Evolutionary conservation across 2,888 invertebrate genomes (phyloP), one percentile per base, ranked within the genome.

Genomic region (Xestia ashworthii): DNA sequence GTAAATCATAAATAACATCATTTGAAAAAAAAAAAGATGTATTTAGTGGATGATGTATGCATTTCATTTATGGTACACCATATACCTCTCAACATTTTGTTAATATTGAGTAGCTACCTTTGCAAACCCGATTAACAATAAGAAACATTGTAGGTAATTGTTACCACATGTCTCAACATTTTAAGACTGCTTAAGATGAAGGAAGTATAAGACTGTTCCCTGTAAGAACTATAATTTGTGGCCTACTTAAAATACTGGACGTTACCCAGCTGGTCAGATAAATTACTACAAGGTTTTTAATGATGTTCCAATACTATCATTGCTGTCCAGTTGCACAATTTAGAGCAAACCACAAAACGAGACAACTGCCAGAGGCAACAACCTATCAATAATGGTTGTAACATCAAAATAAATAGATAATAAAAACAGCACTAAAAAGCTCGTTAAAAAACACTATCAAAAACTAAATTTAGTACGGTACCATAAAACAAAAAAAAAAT

Each of bases 381-480:
- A 81, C 50, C 65, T 65, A 58, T 64, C n/a, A 12, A 65, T 82
- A 65, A 75, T 53, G 46, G 46, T 25, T 74, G 25, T 67, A 19
- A 41, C 55, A 38, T 48, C 5, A 70, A 53, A 69, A 60, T 77
- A 60, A 58, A 58, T 60, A 80, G 65, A 60, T n/a, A 50, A 53
- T 11, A 44, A 44, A 11, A 46, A 46, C 46, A 46, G 46, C 46
- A 46, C 46, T 46, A 46, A 46, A 46, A 46, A 12, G 11, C 38
- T 74, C 48, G 14, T 48, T 16, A 48, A 16, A 48, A 9, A 44
- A 44, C 44, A 44, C 44, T 44, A 80, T 80, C 78, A 80, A 68
- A 78, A 78, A 69, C 1, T 8, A 77, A 78, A 69, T 62, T 60
- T 64, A 46, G 22, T 50, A 68, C 48, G 25, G n/a, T 50, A 64